Evolutionary conservation across 2,797 vertebrate species (phyloP), one percentile per base, ranked within the genome.

Genomic region (Galagoides demidoff): DNA sequence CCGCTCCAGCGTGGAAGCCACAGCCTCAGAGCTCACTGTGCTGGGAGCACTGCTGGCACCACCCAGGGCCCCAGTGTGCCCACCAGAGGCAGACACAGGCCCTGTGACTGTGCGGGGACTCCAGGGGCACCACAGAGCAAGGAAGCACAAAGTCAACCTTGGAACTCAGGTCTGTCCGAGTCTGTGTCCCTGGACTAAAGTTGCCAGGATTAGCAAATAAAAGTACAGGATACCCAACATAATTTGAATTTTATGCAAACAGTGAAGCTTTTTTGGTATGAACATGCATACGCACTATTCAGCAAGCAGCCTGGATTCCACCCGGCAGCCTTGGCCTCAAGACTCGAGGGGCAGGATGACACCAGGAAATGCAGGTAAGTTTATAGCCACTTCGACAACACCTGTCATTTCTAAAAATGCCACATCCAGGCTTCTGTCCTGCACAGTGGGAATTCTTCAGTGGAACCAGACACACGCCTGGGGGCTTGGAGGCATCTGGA

Each of bases 281-380:
- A 45, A 59, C 5, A 61, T 12, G 34, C 16, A 6, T 25, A 4
- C 29, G 37, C 10, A 20, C 7, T 19, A 45, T 14, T 43, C 29
- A 2, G 39, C 29, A 20, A 4, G 27, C 29, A 31, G 0, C 17
- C 2, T 81, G 55, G 25, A 11, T 27, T 7, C 17, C 1, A 11
- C 17, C 34, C 29, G 77, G 57, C 34, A 39, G 34, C 37, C 57
- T 7, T 55, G 23, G 27, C 78, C 10, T 43, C 9, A 37, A 39
- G 55, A 59, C 8, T 14, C 34, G 14, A 5, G 8, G 19, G n/a
- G 3, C 6, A 4, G 22, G 1, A n/a, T 57, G 77, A 57, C 52
- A 25, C 22, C 22, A 25, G 22, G 34, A 57, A 23, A 27, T 1
- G 0, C n/a, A 3, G 14, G 0, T 1, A 27, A 17, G 34, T 39